phyloP scores from a whole-genome alignment of 2,113 vertebrate species.

The Ctenodactylus gundi region DNA sequence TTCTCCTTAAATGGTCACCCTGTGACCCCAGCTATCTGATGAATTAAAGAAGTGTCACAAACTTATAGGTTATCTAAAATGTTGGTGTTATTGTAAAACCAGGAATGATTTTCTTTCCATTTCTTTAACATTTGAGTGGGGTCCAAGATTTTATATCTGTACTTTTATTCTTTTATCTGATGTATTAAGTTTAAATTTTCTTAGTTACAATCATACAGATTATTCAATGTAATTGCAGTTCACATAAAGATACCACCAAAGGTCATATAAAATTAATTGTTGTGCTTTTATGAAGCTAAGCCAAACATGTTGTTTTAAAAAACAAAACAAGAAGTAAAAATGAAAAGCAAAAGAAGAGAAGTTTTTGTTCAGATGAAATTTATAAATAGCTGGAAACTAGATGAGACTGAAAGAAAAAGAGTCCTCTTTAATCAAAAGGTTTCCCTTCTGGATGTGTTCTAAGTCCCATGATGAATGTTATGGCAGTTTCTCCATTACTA shows the following conservation, averaged over 20 bases:
- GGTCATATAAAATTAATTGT: neutral
- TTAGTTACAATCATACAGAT: neutral
- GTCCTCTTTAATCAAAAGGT: slow-evolving; percentile 66
- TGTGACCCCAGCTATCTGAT: neutral
- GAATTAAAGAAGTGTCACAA: neutral
- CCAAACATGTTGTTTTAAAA: neutral
- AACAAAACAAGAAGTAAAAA: neutral
- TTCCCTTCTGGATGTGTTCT: slow-evolving; percentile 53
- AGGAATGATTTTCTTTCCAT: neutral
- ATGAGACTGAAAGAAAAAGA: slow-evolving; percentile 40
- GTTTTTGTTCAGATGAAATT: slow-evolving; percentile 56
- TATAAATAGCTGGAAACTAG: slow-evolving; percentile 51
- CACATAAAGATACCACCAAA: neutral
- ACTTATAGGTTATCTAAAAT: neutral
- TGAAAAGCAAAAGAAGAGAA: slow-evolving; percentile 24
- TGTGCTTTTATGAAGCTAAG: neutral
- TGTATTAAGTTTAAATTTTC: slow-evolving; percentile 6
- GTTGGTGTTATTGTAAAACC: neutral
- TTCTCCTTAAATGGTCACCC: neutral
- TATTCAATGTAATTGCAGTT: neutral
- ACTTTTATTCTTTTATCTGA: neutral
- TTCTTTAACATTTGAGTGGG: neutral
- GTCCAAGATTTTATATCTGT: neutral
- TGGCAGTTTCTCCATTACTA: slow-evolving; percentile 67
- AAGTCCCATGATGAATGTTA: slow-evolving; percentile 69